Conservation (phyloP, 2,113 vertebrate species). For the Brienomyrus brachyistius region DNA sequence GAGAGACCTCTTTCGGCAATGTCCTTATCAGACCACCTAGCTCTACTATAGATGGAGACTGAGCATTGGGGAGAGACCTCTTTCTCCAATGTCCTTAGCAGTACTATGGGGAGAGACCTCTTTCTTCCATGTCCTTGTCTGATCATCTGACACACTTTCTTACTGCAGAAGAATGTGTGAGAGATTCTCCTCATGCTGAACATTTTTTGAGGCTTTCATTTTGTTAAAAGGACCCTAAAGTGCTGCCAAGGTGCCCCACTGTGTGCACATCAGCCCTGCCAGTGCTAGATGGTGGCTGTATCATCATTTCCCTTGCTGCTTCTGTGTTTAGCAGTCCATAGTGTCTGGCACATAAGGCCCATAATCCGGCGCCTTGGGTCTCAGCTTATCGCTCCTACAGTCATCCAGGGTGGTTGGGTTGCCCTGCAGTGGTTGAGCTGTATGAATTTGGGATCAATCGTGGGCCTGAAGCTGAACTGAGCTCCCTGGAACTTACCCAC, state of each 20-base stretch:
- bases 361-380: background rate
- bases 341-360: background rate
- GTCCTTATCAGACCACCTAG: background rate
- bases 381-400: background rate
- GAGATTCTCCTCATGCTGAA: background rate
- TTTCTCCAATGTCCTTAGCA: background rate
- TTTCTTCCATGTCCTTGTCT: background rate
- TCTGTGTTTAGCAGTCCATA: background rate
- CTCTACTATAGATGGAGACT: background rate
- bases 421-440: background rate
- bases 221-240: background rate
- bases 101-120: background rate
- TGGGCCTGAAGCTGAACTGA: background rate
- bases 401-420: background rate
- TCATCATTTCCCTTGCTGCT: background rate
- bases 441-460: background rate
- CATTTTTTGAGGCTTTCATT: background rate
- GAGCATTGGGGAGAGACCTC: background rate
- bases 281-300: background rate
- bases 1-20: background rate
- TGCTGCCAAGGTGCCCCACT: background rate
- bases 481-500: background rate
- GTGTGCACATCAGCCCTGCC: background rate
- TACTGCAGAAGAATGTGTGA: background rate
- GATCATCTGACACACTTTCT: background rate